A percentile compares a stretch with the other conserved stretches of the same genome.
Conservation (phyloP, 1,140 invertebrate genomes). For the Papilio dardanus region DNA sequence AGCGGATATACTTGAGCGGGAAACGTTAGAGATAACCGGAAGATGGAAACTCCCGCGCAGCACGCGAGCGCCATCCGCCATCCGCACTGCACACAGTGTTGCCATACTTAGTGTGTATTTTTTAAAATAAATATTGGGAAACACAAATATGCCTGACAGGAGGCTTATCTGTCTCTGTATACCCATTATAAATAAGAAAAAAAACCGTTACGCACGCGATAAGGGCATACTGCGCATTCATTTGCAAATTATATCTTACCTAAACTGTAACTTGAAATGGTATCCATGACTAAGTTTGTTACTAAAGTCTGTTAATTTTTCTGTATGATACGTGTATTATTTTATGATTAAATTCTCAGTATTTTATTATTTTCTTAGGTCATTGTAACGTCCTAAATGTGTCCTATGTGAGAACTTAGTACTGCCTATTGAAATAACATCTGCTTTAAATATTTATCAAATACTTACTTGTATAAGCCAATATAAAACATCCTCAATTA, state of each 20-base stretch:
- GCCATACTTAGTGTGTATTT: not conserved
- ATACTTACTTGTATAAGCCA: not conserved
- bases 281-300: not conserved
- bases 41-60: constrained; percentile 56
- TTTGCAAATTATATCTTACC: not conserved
- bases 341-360: not conserved
- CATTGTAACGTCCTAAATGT: not conserved
- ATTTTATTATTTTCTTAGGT: not conserved
- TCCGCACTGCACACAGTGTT: constrained; percentile 18
- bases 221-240: not conserved
- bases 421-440: not conserved
- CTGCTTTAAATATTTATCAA: not conserved
- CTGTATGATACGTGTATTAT: not conserved
- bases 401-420: not conserved
- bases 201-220: no score
- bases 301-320: not conserved
- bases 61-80: constrained; percentile 55
- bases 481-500: not conserved
- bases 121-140: not conserved
- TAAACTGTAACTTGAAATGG: not conserved
- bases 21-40: constrained; percentile 67
- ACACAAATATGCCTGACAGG: not conserved
- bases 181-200: no score
- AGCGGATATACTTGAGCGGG: constrained; percentile 54
- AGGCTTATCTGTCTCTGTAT: no score